phyloP scores from a whole-genome alignment of 2,797 vertebrate genomes.

The Gallinago stenura region DNA sequence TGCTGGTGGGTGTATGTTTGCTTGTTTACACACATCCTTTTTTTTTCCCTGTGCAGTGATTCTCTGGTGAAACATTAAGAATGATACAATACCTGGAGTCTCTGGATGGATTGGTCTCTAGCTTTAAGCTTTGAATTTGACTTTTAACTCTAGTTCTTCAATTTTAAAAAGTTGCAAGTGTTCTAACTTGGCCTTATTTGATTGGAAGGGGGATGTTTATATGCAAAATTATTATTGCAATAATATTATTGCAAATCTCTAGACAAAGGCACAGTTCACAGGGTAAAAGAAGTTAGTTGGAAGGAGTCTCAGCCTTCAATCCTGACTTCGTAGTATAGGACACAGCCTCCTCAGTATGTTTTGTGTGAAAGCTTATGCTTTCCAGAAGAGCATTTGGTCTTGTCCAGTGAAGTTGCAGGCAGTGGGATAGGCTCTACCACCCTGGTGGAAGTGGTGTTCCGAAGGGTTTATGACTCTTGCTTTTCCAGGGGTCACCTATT shows the following conservation, averaged over 20 bases:
- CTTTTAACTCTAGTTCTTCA: background rate
- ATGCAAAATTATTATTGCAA: background rate
- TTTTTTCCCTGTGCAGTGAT: background rate
- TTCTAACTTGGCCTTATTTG: background rate
- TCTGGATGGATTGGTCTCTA: background rate
- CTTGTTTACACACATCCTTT: background rate
- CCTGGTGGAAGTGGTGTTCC: background rate
- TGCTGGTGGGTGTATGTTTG: background rate
- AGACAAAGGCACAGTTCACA: background rate
- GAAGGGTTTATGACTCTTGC: background rate
- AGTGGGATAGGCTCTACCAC: background rate
- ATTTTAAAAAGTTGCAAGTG: background rate
- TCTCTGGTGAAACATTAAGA: background rate
- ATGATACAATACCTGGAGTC: background rate
- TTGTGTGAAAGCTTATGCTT: background rate
- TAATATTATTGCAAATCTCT: background rate
- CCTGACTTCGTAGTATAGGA: background rate
- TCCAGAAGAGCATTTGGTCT: background rate
- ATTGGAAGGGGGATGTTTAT: background rate
- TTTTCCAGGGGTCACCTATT: background rate
- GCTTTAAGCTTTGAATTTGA: background rate
- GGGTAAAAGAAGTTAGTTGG: background rate
- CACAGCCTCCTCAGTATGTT: rapidly evolving
- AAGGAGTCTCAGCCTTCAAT: background rate
- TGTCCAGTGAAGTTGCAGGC: background rate